Evolutionary conservation across 2,113 vertebrate species (phyloP), one percentile per base, ranked within the genome.

Genomic region (Lampris megalopsis): DNA sequence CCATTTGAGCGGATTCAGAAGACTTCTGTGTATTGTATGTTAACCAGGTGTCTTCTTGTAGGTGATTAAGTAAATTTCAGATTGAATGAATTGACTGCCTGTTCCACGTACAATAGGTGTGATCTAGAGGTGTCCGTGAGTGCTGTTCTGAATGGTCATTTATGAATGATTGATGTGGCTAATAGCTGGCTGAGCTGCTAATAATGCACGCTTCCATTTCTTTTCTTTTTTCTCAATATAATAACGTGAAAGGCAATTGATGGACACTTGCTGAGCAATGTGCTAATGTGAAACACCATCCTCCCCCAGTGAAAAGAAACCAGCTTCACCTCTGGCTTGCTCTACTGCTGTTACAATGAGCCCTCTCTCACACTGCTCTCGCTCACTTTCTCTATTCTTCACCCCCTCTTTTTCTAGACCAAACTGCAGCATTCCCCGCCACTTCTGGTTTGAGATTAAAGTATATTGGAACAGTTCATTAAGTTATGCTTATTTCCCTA

Each of bases 91-190:
- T 61, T 45, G 41, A 36, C 36, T 56, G 11, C 3, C 52, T 47
- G 54, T 77, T 79, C 77, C 67, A 86, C 77, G 75, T 66, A 54
- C 57, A 75, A 54, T 49, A 66, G 63, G 75, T 73, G 24, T 71
- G 70, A 66, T 71, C 24, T 63, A 9, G 58, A 75, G 54, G 35
- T 35, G 6, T 37, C 57, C 67, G n/a, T 68, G 47, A 61, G 35
- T 52, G 40, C 65, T 60, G 9, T 11, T 79, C 47, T 52, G 53
- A 54, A 59, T 65, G 43, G 69, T 62, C 53, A 71, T 73, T 6
- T 35, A 35, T n/a, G 43, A 50, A 47, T 45, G 6, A n/a, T 57
- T 52, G 47, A 42, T 60, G 45, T 67, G 63, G 72, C 68, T 45
- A 65, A 68, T 68, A 9, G 65, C 49, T 54, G 47, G 24, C 6